Percentiles rank a stretch among this genome's conserved stretches.
Conservation (phyloP, 2,113 vertebrate species). For the Callospermophilus lateralis region DNA sequence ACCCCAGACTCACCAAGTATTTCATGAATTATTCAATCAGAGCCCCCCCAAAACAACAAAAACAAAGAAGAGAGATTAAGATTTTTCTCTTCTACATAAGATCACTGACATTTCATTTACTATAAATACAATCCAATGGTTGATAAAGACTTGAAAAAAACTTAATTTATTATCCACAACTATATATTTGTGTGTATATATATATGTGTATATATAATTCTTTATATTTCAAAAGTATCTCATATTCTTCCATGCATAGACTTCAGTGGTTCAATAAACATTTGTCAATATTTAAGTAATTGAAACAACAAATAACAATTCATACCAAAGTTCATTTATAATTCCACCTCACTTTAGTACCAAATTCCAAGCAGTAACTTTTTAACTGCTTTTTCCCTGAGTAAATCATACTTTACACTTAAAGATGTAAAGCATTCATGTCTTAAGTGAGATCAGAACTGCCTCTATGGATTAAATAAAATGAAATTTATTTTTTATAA, state of each 20-base stretch:
- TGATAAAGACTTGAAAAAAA: constrained; percentile 17
- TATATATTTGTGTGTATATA: not conserved
- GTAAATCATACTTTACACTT: constrained; percentile 58
- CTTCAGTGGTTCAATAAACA: constrained; percentile 18
- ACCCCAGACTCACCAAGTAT: not conserved
- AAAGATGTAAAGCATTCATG: constrained; percentile 56
- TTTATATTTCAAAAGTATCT: constrained; percentile 37
- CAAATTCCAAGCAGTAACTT: not conserved
- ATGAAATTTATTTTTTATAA: constrained; percentile 85
- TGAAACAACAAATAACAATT: constrained; percentile 5
- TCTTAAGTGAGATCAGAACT: constrained; percentile 17
- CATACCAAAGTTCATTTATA: not conserved
- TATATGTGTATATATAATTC: constrained; percentile 35
- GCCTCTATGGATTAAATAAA: constrained; percentile 68
- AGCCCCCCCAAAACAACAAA: not conserved
- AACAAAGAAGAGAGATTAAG: not conserved
- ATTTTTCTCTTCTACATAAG: not conserved
- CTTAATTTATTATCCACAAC: constrained; percentile 50
- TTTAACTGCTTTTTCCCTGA: constrained; percentile 65
- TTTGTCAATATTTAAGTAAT: not conserved
- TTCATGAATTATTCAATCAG: not conserved
- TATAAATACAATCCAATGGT: constrained; percentile 9
- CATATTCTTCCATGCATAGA: not conserved
- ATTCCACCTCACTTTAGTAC: not conserved
- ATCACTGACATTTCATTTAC: not conserved